Conservation (phyloP, 2,113 vertebrate species). For the Dromas ardeola region DNA sequence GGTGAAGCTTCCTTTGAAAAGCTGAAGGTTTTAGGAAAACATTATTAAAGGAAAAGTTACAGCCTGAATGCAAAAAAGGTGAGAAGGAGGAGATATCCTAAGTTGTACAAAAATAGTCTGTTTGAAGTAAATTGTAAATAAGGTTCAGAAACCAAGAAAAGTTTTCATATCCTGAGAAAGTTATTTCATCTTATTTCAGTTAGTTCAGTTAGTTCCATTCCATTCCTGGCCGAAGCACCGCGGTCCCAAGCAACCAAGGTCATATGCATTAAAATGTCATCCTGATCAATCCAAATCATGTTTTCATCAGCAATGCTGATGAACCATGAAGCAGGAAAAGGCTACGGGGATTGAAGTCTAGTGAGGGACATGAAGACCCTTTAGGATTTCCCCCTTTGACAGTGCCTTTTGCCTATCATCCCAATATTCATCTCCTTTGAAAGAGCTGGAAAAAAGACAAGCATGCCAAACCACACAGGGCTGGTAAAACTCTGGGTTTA, state of each 20-base stretch:
- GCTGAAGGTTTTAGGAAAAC: background rate
- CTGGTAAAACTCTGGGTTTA: background rate
- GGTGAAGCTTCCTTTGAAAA: background rate
- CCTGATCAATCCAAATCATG: background rate
- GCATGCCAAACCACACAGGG: background rate
- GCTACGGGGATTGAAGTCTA: background rate
- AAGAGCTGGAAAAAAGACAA: background rate
- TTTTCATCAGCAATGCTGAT: background rate
- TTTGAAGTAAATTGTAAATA: background rate
- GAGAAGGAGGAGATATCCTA: background rate
- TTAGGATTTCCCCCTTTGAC: background rate
- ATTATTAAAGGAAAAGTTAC: background rate
- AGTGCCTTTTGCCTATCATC: background rate
- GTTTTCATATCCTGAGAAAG: background rate
- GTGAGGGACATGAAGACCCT: background rate
- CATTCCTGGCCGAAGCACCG: background rate
- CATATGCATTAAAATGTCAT: background rate
- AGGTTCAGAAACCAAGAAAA: background rate
- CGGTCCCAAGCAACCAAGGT: background rate
- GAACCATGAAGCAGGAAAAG: rapidly evolving
- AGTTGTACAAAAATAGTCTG: background rate
- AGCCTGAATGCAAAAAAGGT: background rate
- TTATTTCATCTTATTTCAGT: background rate
- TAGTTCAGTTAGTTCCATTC: background rate
- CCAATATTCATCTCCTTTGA: background rate